phyloP scores from a whole-genome alignment of 2,113 vertebrate species.

The Eubucco bourcierii region DNA sequence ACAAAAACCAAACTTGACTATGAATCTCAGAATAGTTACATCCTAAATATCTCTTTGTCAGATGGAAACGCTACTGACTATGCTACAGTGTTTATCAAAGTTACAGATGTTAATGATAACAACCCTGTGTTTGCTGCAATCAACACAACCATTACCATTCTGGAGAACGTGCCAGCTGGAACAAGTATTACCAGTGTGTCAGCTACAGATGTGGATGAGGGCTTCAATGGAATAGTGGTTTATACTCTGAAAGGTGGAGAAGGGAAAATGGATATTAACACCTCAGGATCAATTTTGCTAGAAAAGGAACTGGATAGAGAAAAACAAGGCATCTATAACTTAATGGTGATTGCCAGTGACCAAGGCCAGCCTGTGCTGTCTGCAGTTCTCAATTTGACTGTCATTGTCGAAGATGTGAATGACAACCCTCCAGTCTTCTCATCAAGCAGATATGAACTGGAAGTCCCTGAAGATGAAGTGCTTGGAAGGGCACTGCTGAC shows the following conservation, averaged over 20 bases:
- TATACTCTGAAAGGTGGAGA: constrained; percentile 73
- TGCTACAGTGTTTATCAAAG: constrained; percentile 64
- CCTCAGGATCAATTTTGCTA: constrained; percentile 67
- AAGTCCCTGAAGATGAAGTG: constrained; percentile 53
- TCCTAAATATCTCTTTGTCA: constrained; percentile 70
- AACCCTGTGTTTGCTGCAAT: constrained; percentile 62
- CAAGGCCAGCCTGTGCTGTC: constrained; percentile 72
- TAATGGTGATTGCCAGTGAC: constrained; percentile 76
- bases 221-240: constrained; percentile 76
- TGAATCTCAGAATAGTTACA: constrained; percentile 67
- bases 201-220: constrained; percentile 70
- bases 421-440: constrained; percentile 75
- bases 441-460: constrained; percentile 9
- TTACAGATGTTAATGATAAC: constrained; percentile 81
- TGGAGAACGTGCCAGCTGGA: constrained; percentile 34
- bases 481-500: constrained; percentile 18
- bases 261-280: constrained; percentile 71
- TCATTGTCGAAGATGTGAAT: constrained; percentile 70
- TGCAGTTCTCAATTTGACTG: constrained; percentile 35
- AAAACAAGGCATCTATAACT: constrained; percentile 49
- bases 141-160: background rate
- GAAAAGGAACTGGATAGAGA: constrained; percentile 75
- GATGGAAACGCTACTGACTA: constrained; percentile 61
- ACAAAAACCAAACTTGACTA: constrained; percentile 72
- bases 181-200: background rate